phyloP scores from a whole-genome alignment of 2,888 invertebrate genomes.

The Stratiomys singularior region DNA sequence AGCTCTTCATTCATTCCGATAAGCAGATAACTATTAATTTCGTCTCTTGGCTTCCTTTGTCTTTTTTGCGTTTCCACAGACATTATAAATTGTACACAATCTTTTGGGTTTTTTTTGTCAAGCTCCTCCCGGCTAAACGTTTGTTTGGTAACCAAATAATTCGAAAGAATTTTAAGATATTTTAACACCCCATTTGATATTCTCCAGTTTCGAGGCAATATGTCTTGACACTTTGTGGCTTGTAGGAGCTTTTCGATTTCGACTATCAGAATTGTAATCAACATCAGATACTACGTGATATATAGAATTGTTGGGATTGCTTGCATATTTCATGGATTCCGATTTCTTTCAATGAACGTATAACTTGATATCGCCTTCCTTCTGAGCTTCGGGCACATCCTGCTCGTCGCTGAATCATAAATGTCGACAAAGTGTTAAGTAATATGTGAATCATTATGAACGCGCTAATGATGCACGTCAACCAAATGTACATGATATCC shows the following conservation, averaged over 20 bases:
- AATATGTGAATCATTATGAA: too few relatives aligned
- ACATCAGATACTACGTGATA: too few relatives aligned
- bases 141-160: constrained; percentile 15
- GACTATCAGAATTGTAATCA: neutral
- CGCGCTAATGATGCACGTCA: too few relatives aligned
- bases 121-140: neutral
- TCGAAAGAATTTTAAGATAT: constrained; percentile 2
- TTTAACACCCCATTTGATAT: neutral
- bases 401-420: too few relatives aligned
- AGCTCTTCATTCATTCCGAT: constrained; percentile 24
- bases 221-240: neutral
- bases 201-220: constrained; percentile 12
- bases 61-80: neutral
- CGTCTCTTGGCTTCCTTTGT: constrained; percentile 24
- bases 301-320: too few relatives aligned
- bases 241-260: neutral
- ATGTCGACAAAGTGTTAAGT: too few relatives aligned
- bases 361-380: too few relatives aligned
- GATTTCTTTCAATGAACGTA: too few relatives aligned
- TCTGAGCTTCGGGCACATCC: too few relatives aligned
- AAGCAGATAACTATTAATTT: constrained; percentile 35
- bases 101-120: neutral
- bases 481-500: too few relatives aligned
- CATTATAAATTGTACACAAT: constrained; percentile 29
- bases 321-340: too few relatives aligned